phyloP scores from a whole-genome alignment of 1,140 invertebrate species.

The Samia ricini region DNA sequence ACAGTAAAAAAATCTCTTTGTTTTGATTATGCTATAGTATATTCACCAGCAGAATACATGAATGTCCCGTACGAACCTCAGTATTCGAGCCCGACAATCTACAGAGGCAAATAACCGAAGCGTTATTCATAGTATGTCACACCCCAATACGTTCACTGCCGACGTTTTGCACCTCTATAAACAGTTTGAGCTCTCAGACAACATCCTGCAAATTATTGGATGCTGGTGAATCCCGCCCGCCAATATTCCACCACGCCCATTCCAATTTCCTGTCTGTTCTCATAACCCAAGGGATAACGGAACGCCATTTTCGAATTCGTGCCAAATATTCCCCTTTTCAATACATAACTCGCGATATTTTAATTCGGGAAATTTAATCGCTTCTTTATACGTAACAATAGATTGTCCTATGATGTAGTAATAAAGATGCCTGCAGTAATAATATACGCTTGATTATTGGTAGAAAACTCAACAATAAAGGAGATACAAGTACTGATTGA shows the following conservation, averaged over 20 bases:
- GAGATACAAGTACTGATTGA: no score
- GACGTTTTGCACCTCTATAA: background rate
- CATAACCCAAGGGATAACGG: conserved; percentile 27
- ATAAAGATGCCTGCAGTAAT: no score
- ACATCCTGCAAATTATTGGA: conserved; percentile 48
- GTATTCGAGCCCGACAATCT: background rate
- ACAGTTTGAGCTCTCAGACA: conserved; percentile 25
- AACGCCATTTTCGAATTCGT: conserved; percentile 20
- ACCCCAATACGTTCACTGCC: conserved; percentile 5
- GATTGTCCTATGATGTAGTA: background rate
- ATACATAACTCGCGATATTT: background rate
- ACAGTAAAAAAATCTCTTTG: no score
- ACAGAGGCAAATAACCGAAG: background rate
- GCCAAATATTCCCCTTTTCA: background rate
- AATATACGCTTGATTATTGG: no score
- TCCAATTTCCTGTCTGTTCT: conserved; percentile 55
- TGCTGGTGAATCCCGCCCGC: conserved; percentile 34
- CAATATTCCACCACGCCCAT: conserved; percentile 49
- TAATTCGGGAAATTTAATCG: background rate
- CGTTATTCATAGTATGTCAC: background rate
- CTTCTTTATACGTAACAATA: background rate
- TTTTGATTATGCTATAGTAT: background rate
- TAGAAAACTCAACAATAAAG: no score
- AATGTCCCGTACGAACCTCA: background rate
- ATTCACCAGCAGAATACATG: background rate